Evolutionary conservation across 2,888 invertebrate species (phyloP), one percentile per base, ranked within the genome.

Genomic region (Drosophila infuscata): DNA sequence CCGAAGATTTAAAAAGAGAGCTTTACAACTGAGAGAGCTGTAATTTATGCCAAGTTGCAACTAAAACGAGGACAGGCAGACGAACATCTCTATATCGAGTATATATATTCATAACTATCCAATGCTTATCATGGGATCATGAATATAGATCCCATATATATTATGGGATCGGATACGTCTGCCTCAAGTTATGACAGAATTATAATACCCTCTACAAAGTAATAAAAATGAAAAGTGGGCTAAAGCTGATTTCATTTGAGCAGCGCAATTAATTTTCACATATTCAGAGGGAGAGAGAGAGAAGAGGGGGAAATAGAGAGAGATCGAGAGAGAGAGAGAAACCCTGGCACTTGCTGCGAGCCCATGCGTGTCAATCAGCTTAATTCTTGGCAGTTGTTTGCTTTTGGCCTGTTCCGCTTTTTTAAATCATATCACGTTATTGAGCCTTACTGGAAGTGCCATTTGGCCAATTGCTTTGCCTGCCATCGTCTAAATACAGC

Each of bases 391-490:
- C 67, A 30, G 29, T 38, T 56, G 46, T 48, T 30, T 25, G 38
- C 17, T 20, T 59, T 52, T 29, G 65, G 65, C 32, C 43, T 43
- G 32, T 29, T 53, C 35, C n/a, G 38, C 8, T 35, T 70, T 74
- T 81, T 73, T 36, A 63, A 89, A 85, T 70, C 85, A 79, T 74
- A 85, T 86, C 86, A 89, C 86, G 88, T 89, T 83, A 75, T 64
- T 66, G 88, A 85, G 67, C 77, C 85, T 89, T 74, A 75, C 76
- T 85, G 81, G 65, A 82, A 85, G 84, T 80, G 71, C 80, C 80
- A 85, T 85, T 85, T 84, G 88, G 75, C 88, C 85, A 89, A 85
- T 89, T 82, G 84, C 80, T 69, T 71, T 62, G 36, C n/a, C 72
- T 59, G 36, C 33, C 29, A 35, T 30, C 36, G 56, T 20, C 57